Evolutionary conservation across 1,140 invertebrate species (phyloP), one percentile per base, ranked within the genome.

Genomic region (Steinernema khuongi): DNA sequence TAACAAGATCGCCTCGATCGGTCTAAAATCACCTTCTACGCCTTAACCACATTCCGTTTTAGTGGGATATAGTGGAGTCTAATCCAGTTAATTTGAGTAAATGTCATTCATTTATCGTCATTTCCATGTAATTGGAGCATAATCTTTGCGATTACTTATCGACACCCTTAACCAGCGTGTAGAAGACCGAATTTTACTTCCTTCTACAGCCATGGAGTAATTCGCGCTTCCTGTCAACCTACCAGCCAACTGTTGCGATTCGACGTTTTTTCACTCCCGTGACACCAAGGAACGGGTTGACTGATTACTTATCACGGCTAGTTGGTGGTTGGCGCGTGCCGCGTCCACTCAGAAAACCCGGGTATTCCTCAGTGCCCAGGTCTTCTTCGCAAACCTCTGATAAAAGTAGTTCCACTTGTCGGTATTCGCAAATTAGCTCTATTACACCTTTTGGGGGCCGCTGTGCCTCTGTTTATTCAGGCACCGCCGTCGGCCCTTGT

Each of bases 261-360:
- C 11, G 50, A 7, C 50, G 11, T 60, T 60, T 60, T 60, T 60
- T 60, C 50, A 22, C n/a, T n/a, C n/a, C n/a, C 50, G 50, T 60
- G 50, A 60, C 50, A 60, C 2, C 50, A 7, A 41, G n/a, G n/a
- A 60, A 11, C 50, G 50, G 50, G 50, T 60, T 60, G 50, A 60
- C 50, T 60, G 50, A 60, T 60, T 60, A 60, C 50, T 60, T 60
- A 60, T 60, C 50, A 60, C 14, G 50, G 50, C 19, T 60, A 22
- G 50, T 60, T 60, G 50, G 14, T 60, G 50, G 50, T 60, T n/a
- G n/a, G 50, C 50, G 50, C 4, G 50, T 26, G 50, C 50, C 22
- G 11, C 50, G 11, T 41, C n/a, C n/a, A 7, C 26, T 22, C n/a
- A n/a, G 50, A 14, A 2, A 60, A 60, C 50, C 2, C 50, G 50